Conservation (phyloP, 2,888 invertebrate species). For the Alloplasta piceator region DNA sequence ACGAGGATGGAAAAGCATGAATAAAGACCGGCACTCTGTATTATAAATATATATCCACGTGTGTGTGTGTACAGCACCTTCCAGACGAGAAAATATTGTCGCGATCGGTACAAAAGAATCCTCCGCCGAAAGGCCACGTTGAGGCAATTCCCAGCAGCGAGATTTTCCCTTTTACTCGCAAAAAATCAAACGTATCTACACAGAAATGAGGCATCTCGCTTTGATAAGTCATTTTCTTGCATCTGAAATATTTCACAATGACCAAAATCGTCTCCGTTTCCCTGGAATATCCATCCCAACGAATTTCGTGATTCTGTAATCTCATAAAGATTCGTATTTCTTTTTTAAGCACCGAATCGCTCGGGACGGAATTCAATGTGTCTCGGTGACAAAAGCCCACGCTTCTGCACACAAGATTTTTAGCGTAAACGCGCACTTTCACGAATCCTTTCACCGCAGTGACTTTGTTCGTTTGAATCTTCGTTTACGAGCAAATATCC, state of each 20-base stretch:
- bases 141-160: not conserved
- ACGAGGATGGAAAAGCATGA: not conserved
- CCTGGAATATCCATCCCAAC: too few relatives aligned
- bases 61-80: conserved; percentile 20
- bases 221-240: too few relatives aligned
- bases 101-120: conserved; percentile 37
- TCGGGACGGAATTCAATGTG: conserved; percentile 25
- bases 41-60: not conserved
- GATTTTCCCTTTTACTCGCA: not conserved
- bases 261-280: too few relatives aligned
- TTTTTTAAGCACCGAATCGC: not conserved
- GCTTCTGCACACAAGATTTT: conserved; percentile 47
- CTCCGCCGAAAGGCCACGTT: conserved; percentile 41
- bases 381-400: conserved; percentile 38
- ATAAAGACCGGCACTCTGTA: conserved; percentile 4
- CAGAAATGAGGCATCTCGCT: too few relatives aligned
- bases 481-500: conserved; percentile 17
- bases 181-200: not conserved
- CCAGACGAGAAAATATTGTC: conserved; percentile 26
- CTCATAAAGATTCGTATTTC: not conserved
- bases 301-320: too few relatives aligned
- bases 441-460: conserved; percentile 69
- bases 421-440: conserved; percentile 63
- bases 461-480: conserved; percentile 47
- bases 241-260: too few relatives aligned